Evolutionary conservation across 2,888 invertebrate species (phyloP).

Genomic region (Xestobium rufovillosum): DNA sequence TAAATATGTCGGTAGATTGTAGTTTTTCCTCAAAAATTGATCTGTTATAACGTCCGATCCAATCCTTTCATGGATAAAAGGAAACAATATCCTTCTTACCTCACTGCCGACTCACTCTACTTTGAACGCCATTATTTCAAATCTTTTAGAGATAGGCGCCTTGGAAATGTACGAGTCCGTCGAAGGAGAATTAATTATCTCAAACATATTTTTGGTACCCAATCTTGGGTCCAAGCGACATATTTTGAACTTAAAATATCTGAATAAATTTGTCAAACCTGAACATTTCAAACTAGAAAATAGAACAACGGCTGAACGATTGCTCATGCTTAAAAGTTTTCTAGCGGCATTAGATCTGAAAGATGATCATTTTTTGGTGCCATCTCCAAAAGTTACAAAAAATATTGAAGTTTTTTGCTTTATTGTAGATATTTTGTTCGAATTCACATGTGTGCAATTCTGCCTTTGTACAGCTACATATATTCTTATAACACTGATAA

Average conservation of each 20-base stretch:
- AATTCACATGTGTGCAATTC: constrained; percentile 20
- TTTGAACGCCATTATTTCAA: too few relatives aligned
- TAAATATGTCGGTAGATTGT: too few relatives aligned
- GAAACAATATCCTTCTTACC: too few relatives aligned
- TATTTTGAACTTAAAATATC: constrained; percentile 13
- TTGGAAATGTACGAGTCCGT: too few relatives aligned
- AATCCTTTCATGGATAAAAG: too few relatives aligned
- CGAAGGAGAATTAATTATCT: too few relatives aligned
- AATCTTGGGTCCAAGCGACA: constrained; percentile 12
- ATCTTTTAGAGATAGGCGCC: too few relatives aligned
- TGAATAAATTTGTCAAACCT: constrained; percentile 15
- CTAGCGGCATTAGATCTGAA: constrained; percentile 16
- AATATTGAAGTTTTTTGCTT: constrained; percentile 20
- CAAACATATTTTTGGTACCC: too few relatives aligned
- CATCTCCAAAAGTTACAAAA: constrained; percentile 14
- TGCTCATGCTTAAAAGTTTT: too few relatives aligned
- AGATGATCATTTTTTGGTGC: constrained; percentile 19
- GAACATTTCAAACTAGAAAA: constrained; percentile 18
- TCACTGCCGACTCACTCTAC: too few relatives aligned
- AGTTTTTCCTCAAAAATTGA: too few relatives aligned
- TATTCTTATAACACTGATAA: constrained; percentile 22
- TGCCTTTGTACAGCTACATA: constrained; percentile 19
- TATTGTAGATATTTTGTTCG: constrained; percentile 21
- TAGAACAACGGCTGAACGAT: constrained; percentile 6
- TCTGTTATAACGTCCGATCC: too few relatives aligned